Evolutionary conservation across 2,113 vertebrate species (phyloP), one percentile per base, ranked within the genome.

Genomic region (Sylvicapra grimmia): DNA sequence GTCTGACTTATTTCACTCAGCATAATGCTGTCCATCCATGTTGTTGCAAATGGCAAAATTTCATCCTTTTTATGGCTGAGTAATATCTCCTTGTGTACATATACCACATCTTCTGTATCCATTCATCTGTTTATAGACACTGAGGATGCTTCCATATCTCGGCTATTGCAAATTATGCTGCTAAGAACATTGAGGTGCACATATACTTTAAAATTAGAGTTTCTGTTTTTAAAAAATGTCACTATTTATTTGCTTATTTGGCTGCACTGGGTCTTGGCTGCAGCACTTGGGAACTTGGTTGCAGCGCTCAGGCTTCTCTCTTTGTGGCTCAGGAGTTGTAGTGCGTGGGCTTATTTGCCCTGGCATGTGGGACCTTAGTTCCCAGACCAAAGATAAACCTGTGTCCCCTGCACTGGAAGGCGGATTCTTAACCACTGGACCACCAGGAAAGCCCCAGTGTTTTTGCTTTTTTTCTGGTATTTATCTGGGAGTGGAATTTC

Each of bases 321-420:
- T 47, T 3, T 27, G 13, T 27, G 72, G 72, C 40, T 77, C 40
- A 47, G 40, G 27, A 47, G 72, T 27, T 77, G 40, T 15, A 7
- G 23, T 1, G 0, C 0, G 0, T 75, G 40, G 72, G 40, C 72
- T 77, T 27, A 47, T 25, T 47, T 77, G 36, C 23, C 40, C 3
- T 0, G 1, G 12, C 12, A 15, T 4, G 3, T 27, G 23, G 40
- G 72, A 77, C 14, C 72, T 77, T 44, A 25, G 72, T 75, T 27
- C 23, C 72, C 40, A 44, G 40, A 23, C 72, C 12, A 7, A 40
- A 44, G 40, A 59, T 23, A 40, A 75, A 36, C 36, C 68, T 40
- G n/a, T 75, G 68, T 75, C 68, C 68, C 19, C 68, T 75, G n/a
- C 19, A 36, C 1, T 11, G 40, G 40, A 7, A 47, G 23, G 72